phyloP scores from a whole-genome alignment of 2,113 vertebrate genomes.

The Poeciliopsis occidentalis region DNA sequence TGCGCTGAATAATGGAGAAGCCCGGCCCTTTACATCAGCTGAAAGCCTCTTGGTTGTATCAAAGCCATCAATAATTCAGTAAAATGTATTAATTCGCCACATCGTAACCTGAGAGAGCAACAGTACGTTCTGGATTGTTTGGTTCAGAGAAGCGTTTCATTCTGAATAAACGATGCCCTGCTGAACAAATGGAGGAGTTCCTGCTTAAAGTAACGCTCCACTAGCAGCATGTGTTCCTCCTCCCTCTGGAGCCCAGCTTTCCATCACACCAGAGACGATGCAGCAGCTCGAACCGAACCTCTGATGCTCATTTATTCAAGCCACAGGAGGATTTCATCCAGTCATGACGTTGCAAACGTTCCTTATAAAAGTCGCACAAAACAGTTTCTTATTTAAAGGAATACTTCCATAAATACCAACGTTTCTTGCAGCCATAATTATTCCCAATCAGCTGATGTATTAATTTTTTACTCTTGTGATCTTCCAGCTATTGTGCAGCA shows the following conservation, averaged over 20 bases:
- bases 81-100: constrained; percentile 31
- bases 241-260: neutral
- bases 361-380: no score
- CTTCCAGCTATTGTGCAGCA: no score
- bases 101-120: constrained; percentile 12
- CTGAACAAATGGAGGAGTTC: constrained; percentile 14
- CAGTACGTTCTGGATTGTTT: constrained; percentile 16
- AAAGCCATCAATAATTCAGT: constrained; percentile 48
- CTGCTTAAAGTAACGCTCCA: neutral
- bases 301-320: neutral
- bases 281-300: neutral
- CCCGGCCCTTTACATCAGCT: constrained; percentile 11
- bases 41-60: constrained; percentile 22
- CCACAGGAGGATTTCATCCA: neutral
- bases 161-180: constrained; percentile 2
- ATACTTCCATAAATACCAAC: no score
- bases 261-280: neutral
- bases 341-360: no score
- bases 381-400: no score
- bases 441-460: no score
- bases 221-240: neutral
- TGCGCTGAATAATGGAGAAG: constrained; percentile 24
- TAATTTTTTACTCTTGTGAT: no score
- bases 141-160: neutral
- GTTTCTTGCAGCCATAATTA: no score